These are phyloP conservation scores for Eubasilissa splendida DNA, from an alignment of 2,888 invertebrate species.

Conservation along the genomic window DNA sequence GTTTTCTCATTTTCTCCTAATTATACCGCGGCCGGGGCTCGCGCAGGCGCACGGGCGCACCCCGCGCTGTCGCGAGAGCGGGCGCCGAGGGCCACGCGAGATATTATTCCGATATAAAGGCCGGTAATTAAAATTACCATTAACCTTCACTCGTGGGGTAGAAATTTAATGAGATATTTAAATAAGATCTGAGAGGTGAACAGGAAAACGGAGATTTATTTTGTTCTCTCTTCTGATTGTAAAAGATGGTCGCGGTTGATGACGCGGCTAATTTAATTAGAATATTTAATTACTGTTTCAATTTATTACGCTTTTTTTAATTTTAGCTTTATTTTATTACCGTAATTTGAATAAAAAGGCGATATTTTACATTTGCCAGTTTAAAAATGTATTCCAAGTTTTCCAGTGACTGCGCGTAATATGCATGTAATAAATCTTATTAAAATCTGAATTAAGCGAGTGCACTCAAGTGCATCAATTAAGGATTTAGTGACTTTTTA, in stretches of 20 bases:
- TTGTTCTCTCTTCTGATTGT: conserved; percentile 6
- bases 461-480: too few species aligned
- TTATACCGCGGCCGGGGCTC: conserved; percentile 37
- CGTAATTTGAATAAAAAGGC: too few species aligned
- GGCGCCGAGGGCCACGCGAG: background rate
- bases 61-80: background rate
- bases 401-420: too few species aligned
- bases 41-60: conserved; percentile 16
- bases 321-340: too few species aligned
- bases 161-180: conserved; percentile 51
- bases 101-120: conserved; percentile 44
- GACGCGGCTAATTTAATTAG: conserved; percentile 4
- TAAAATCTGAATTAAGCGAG: too few species aligned
- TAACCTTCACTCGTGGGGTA: background rate
- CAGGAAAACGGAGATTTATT: background rate
- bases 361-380: too few species aligned
- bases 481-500: too few species aligned
- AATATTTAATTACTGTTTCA: conserved; percentile 2
- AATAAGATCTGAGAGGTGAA: conserved; percentile 34
- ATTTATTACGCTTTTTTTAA: too few species aligned
- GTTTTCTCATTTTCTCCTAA: conserved; percentile 49
- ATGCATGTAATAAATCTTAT: too few species aligned
- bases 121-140: conserved; percentile 51
- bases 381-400: too few species aligned
- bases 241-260: conserved; percentile 1